A percentile compares a stretch with the other conserved stretches of the same genome.
phyloP scores from a whole-genome alignment of 2,888 invertebrate genomes.

The Lasioglossum marginatum region DNA sequence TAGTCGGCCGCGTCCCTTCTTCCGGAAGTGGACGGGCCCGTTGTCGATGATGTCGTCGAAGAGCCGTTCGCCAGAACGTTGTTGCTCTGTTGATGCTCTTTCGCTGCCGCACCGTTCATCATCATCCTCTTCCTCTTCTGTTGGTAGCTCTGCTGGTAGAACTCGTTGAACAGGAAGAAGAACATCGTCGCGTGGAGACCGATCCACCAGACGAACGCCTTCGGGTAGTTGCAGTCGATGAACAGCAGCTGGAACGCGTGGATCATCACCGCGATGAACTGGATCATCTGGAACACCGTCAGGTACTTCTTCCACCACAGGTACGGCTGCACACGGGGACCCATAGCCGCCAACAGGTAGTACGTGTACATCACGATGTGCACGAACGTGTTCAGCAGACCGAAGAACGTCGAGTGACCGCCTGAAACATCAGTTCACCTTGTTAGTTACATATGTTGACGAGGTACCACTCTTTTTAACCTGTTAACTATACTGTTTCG shows the following conservation, averaged over 20 bases:
- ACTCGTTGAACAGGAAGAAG: constrained; percentile 97
- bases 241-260: constrained; percentile 97
- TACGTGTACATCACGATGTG: constrained; percentile 98
- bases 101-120: constrained; percentile 77
- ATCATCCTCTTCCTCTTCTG: constrained; percentile 70
- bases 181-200: constrained; percentile 98
- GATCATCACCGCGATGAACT: constrained; percentile 95
- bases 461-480: not conserved
- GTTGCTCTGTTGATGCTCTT: constrained; percentile 57
- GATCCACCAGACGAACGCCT: constrained; percentile 98
- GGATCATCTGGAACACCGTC: constrained; percentile 96
- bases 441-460: not conserved
- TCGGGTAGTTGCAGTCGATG: constrained; percentile 96
- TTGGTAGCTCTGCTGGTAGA: constrained; percentile 93
- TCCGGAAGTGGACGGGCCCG: constrained; percentile 31
- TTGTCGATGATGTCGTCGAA: constrained; percentile 53
- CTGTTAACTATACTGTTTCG: no score
- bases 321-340: constrained; percentile 93
- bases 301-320: constrained; percentile 99
- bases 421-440: constrained; percentile 84
- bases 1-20: constrained; percentile 85
- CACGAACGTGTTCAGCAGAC: constrained; percentile 97
- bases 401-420: constrained; percentile 98
- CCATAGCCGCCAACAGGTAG: constrained; percentile 96
- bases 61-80: constrained; percentile 55